phyloP scores from a whole-genome alignment of 1,140 invertebrate species.

The Homarus americanus region DNA sequence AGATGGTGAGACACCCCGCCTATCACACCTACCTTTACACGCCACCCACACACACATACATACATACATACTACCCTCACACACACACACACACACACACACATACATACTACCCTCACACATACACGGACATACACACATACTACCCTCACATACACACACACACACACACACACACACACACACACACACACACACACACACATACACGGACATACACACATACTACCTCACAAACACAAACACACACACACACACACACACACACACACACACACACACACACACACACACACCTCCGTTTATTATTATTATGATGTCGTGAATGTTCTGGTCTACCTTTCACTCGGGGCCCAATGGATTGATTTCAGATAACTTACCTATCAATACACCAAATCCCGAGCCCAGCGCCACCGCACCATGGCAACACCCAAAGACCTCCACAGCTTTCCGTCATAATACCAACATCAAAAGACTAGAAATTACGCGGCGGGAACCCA shows the following conservation, averaged over 20 bases:
- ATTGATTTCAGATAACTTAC: too few relatives aligned
- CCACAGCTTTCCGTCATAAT: too few relatives aligned
- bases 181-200: constrained; percentile 42
- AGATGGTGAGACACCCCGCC: not conserved
- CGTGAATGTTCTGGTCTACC: too few relatives aligned
- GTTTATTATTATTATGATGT: too few relatives aligned
- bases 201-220: constrained; percentile 7
- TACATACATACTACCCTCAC: not conserved
- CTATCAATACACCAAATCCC: too few relatives aligned
- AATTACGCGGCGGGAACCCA: too few relatives aligned
- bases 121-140: not conserved
- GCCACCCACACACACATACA: not conserved
- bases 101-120: not conserved
- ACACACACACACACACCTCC: too few relatives aligned
- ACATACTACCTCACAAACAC: not conserved
- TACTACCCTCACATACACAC: not conserved
- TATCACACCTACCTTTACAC: not conserved
- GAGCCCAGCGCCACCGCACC: too few relatives aligned
- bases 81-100: not conserved
- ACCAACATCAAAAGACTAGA: too few relatives aligned
- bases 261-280: too few relatives aligned
- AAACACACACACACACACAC: not conserved
- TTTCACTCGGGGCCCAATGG: too few relatives aligned
- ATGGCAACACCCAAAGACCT: too few relatives aligned
- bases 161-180: constrained; percentile 15